These are phyloP conservation scores for Drosophila pseudoananassae DNA, from an alignment of 1,140 invertebrate genomes.

Conservation along the genomic window DNA sequence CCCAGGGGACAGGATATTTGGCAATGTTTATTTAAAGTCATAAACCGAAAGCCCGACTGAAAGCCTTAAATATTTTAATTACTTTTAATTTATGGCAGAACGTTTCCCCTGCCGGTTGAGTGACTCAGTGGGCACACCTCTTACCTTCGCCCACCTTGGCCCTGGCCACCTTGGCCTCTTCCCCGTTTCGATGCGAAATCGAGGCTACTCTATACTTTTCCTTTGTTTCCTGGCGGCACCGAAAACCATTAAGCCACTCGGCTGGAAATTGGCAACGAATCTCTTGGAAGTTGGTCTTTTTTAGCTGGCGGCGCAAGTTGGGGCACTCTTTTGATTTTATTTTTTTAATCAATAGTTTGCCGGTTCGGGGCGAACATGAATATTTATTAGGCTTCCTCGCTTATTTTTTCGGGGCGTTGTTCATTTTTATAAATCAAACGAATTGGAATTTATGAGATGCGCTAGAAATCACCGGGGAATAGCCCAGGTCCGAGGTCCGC, in stretches of 20 bases:
- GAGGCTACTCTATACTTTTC: constrained; percentile 1
- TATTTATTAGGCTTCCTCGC: constrained; percentile 63
- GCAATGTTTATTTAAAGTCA: constrained; percentile 66
- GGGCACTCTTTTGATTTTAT: constrained; percentile 19
- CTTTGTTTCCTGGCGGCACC: constrained; percentile 1
- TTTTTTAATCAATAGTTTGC: constrained; percentile 48
- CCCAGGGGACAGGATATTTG: constrained; percentile 46
- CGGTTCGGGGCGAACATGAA: constrained; percentile 54
- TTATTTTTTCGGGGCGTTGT: constrained; percentile 61
- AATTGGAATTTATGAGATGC: constrained; percentile 41
- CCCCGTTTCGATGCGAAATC: neutral
- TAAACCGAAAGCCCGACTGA: constrained; percentile 51
- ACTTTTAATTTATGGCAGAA: constrained; percentile 68
- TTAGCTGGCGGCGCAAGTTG: constrained; percentile 29
- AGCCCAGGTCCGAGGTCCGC: neutral
- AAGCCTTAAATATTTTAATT: constrained; percentile 79
- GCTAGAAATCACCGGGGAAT: constrained; percentile 27
- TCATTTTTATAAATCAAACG: constrained; percentile 74
- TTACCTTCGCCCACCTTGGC: constrained; percentile 3
- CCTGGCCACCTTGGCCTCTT: neutral
- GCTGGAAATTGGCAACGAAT: constrained; percentile 39
- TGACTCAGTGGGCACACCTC: constrained; percentile 28
- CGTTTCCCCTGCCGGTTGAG: constrained; percentile 11
- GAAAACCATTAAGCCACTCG: constrained; percentile 27
- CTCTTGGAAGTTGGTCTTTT: constrained; percentile 28